These are phyloP conservation scores for Sebastes hopkinsi DNA, from an alignment of 2,797 vertebrate species.

Conservation along the genomic window DNA sequence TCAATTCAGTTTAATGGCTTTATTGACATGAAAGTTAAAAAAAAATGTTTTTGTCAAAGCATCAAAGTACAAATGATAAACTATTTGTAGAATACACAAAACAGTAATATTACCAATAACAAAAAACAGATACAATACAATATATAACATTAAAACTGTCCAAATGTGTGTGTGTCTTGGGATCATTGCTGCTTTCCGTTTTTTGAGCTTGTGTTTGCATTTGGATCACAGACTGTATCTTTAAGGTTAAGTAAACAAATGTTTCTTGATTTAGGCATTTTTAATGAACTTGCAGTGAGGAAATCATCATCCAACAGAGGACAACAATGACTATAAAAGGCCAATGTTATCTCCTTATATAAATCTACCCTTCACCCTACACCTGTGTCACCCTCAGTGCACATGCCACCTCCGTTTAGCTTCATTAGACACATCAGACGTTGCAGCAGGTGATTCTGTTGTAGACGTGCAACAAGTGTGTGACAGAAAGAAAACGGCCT, in stretches of 20 bases:
- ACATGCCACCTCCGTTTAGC: background rate
- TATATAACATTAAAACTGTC: no score
- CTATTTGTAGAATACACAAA: no score
- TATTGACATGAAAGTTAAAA: no score
- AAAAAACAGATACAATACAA: fast-evolving
- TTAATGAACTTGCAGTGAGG: background rate
- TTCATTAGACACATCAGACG: slow-evolving; percentile 15
- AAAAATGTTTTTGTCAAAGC: no score
- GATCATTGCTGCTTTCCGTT: no score
- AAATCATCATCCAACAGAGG: no score
- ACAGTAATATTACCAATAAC: no score
- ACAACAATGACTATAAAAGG: background rate
- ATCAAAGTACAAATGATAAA: fast-evolving
- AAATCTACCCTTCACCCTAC: background rate
- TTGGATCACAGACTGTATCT: background rate
- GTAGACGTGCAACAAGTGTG: slow-evolving; percentile 67
- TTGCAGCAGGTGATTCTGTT: slow-evolving; percentile 67
- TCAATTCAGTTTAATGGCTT: no score
- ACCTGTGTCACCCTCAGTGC: slow-evolving; percentile 8
- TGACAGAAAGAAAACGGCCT: slow-evolving; percentile 35
- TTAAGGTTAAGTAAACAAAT: background rate
- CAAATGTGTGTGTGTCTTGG: no score
- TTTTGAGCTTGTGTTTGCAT: background rate
- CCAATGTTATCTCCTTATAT: background rate
- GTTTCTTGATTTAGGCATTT: background rate